Evolutionary conservation across 2,113 vertebrate species (phyloP), one percentile per base, ranked within the genome.

Genomic region (Tachysurus fulvidraco): DNA sequence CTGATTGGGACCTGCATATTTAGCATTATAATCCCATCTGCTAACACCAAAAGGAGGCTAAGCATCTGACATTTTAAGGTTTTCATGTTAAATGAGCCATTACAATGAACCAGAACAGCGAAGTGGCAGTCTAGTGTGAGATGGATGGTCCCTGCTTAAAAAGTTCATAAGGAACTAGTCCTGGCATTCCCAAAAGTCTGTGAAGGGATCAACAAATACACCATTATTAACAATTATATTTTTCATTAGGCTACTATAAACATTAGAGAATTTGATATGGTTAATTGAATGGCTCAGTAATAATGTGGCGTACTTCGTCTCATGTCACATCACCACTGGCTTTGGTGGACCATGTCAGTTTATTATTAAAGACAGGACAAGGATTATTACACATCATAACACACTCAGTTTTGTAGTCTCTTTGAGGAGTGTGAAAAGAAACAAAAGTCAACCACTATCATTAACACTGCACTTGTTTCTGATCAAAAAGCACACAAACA

Each of bases 61-160:
- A 77, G 54, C 50, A 77, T 54, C 3, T 77, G 50, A 77, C 46
- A 77, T 28, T 76, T 76, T 76, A 76, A 50, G 73, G 73, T 50
- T 76, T n/a, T 50, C 23, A 14, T 76, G 73, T 44, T 76, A 76
- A 76, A 76, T 76, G 73, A 76, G 44, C 73, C 73, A 76, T 50
- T 76, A 76, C 44, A 50, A 46, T 25, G 73, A 50, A 76, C 44
- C 12, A 50, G 73, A 50, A 21, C 21, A 76, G 73, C 44, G 5
- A 76, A 25, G 73, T 50, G 73, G 41, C 71, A 46, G 71, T 46
- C 21, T 46, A 23, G 36, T 76, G 73, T 55, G 1, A 50, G 41
- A 3, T 46, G 10, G 8, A 46, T 73, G 69, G 69, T 46, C 10
- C 5, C 23, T 7, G 25, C 25, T 52, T 7, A 14, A 14, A 76